Conservation (phyloP, 2,113 vertebrate genomes). For the Canis aureus region DNA sequence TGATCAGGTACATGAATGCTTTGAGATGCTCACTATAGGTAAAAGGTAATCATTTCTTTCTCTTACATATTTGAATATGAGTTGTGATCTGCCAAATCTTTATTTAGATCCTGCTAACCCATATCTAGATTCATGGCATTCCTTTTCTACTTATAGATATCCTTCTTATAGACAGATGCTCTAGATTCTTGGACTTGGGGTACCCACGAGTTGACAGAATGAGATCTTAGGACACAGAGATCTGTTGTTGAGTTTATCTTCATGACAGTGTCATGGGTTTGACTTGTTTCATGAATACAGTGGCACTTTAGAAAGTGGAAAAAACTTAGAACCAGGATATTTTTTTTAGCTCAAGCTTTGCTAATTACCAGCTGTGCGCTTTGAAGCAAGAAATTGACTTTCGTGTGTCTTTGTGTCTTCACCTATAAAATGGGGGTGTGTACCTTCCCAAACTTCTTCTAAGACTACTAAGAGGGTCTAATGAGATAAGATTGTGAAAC, state of each 20-base stretch:
- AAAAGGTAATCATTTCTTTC: not conserved
- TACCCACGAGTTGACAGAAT: not conserved
- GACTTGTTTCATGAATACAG: not conserved
- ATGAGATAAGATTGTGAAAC: not conserved
- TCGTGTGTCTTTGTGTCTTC: not conserved
- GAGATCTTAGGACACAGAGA: not conserved
- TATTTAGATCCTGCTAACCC: not conserved
- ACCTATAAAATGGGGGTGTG: not conserved
- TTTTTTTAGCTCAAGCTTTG: conserved; percentile 12
- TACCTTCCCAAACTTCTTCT: not conserved
- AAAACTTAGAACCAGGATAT: not conserved
- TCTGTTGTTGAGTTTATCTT: conserved; percentile 3
- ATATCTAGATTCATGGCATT: not conserved
- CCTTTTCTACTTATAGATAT: not conserved
- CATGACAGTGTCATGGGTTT: not conserved
- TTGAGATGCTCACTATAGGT: not conserved
- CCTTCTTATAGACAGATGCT: not conserved
- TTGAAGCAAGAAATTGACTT: conserved; percentile 23
- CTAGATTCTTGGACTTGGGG: not conserved
- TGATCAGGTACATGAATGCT: not conserved
- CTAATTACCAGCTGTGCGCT: not conserved
- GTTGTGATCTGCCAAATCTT: not conserved
- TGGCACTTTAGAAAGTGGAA: conserved; percentile 47
- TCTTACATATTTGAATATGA: conserved; percentile 15
- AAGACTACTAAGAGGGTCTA: not conserved